Evolutionary conservation across 1,140 invertebrate species (phyloP).

Genomic region (Sycophaga agraensis): DNA sequence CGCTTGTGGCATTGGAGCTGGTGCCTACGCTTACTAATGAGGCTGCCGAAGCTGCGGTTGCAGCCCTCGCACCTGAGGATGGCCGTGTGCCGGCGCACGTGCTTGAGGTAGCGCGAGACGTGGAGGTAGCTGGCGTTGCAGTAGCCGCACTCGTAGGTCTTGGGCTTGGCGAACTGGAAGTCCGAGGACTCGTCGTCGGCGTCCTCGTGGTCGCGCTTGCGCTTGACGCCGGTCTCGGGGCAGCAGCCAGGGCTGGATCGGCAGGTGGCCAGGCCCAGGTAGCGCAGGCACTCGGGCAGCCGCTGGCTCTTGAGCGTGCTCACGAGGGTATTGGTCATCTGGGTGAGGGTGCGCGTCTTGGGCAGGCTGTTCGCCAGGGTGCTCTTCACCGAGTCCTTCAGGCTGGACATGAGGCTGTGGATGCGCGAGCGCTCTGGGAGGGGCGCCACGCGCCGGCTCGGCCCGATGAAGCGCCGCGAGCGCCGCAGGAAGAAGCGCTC

Average conservation of each 20-base stretch:
- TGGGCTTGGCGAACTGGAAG: slow-evolving; percentile 8
- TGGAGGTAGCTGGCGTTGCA: slow-evolving; percentile 5
- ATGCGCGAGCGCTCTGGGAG: not conserved
- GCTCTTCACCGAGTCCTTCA: slow-evolving; percentile 5
- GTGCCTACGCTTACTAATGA: slow-evolving; percentile 10
- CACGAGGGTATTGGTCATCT: not conserved
- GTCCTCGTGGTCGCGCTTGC: no score
- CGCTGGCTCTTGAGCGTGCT: slow-evolving; percentile 1
- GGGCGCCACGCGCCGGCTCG: not conserved
- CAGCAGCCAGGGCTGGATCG: no score
- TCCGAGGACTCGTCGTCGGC: not conserved
- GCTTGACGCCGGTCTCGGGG: no score
- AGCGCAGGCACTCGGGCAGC: not conserved
- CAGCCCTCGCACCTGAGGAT: not conserved
- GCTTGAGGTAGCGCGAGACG: slow-evolving; percentile 2
- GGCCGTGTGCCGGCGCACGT: not conserved
- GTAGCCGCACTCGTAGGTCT: slow-evolving; percentile 12
- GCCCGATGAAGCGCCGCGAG: slow-evolving; percentile 15
- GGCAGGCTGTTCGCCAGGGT: no score
- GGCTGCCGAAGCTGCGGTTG: not conserved
- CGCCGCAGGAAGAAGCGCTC: slow-evolving; percentile 6
- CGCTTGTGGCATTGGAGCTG: slow-evolving; percentile 13
- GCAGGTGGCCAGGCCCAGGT: not conserved
- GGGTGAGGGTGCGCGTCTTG: no score
- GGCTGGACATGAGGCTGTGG: not conserved